A percentile compares a stretch with the other conserved stretches of the same genome.
These are phyloP conservation scores for Monochamus alternatus DNA, from an alignment of 2,888 invertebrate genomes.

Conservation along the genomic window DNA sequence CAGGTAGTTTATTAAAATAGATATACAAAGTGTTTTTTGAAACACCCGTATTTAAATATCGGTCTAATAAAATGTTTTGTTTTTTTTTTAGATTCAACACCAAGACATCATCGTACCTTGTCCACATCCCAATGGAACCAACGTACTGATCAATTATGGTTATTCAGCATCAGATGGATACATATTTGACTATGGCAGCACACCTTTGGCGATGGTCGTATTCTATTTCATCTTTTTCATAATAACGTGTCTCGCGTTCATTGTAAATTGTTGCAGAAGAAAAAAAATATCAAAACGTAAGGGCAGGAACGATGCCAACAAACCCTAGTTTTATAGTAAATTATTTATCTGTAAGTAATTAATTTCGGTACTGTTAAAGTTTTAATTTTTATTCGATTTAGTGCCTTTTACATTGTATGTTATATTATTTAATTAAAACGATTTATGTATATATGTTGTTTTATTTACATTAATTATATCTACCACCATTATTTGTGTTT, in stretches of 20 bases:
- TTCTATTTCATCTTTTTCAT: conserved; percentile 78
- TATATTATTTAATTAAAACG: conserved; percentile 29
- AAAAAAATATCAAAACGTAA: conserved; percentile 66
- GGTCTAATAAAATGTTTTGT: neutral
- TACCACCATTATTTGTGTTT: neutral
- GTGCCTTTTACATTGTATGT: conserved; percentile 28
- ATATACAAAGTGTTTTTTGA: no score
- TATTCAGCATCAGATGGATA: conserved; percentile 73
- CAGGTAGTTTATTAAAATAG: conserved; percentile 72
- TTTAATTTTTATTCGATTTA: conserved; percentile 33
- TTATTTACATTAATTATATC: conserved; percentile 25
- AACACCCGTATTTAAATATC: no score
- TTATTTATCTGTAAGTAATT: conserved; percentile 28
- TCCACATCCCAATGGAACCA: conserved; percentile 85
- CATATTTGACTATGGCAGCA: conserved; percentile 73
- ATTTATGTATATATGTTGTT: conserved; percentile 29
- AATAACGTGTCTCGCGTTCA: conserved; percentile 76
- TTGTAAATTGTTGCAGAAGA: conserved; percentile 65
- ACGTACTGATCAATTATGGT: conserved; percentile 75
- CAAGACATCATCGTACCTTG: conserved; percentile 91
- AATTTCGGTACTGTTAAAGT: conserved; percentile 27
- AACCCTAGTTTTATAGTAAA: conserved; percentile 70
- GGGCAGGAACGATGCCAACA: conserved; percentile 75
- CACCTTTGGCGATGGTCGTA: conserved; percentile 76
- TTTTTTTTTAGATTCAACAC: conserved; percentile 79